Base-by-base conservation (phyloP, 2,888 invertebrate genomes). In the Amiota minor region DNA sequence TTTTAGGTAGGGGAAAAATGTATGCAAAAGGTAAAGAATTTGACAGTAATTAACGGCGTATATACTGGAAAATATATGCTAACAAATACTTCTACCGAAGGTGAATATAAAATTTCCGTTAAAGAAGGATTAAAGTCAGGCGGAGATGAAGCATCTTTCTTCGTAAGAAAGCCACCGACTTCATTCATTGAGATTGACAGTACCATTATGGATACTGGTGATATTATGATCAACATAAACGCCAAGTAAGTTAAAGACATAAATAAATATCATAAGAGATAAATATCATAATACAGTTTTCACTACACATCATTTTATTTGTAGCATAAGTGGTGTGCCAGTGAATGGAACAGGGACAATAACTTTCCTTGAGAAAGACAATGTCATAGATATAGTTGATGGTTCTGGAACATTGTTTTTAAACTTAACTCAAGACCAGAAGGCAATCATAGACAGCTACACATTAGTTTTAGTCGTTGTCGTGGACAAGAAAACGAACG, bases 101-200 rank as follows among this genome's bases (percentile, higher is more conserved):
- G 86, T 98, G 98, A 98, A 94, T 93, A 72, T 93, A 88, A 12
- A 70, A 70, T 11, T 81, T 4, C 35, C 77, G 0, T 76, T 79
- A 20, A 83, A 80, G 64, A 80, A 79, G 10, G 77, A 70, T 1
- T 1, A 61, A 4, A 35, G 4, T 35, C 35, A 0, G 79, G 79
- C 12, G 77, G 55, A 0, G 92, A 95, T 82, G 96, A 98, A 11
- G 96, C 96, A 12, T 96, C 97, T 89, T 97, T 97, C 86, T 95
- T 98, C 68, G 90, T 97, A 78, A 98, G 98, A 0, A 97, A 97
- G 87, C 98, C 98, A 90, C 93, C 96, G 81, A 95, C 98, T 75
- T 93, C 93, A 62, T 93, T 98, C 78, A 93, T 95, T 77, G 92
- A 96, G 50, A 95, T 97, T 0, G 92, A 94, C 71, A 95, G 96